Conservation (phyloP, 2,888 invertebrate genomes). For the Scaptomyza reducta region DNA sequence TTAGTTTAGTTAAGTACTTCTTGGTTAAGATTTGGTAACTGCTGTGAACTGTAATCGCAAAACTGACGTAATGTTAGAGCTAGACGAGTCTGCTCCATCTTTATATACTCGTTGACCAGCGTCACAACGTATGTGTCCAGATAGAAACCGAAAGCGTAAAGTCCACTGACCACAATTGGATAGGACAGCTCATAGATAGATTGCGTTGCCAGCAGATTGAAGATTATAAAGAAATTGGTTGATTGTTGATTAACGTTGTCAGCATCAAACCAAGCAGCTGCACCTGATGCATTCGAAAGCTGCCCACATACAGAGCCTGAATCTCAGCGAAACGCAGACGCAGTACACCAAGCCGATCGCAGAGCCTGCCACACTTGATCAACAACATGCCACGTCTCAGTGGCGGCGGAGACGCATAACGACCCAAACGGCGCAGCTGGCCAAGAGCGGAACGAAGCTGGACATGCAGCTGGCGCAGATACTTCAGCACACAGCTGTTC, state of each 20-base stretch:
- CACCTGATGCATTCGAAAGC: conserved; percentile 73
- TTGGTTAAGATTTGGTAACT: conserved; percentile 53
- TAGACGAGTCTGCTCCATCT: conserved; percentile 53
- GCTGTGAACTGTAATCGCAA: conserved; percentile 39
- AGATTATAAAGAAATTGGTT: conserved; percentile 74
- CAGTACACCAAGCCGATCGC: conserved; percentile 58
- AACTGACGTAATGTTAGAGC: conserved; percentile 60
- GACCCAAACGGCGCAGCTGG: conserved; percentile 29
- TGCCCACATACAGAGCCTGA: conserved; percentile 50
- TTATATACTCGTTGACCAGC: conserved; percentile 71
- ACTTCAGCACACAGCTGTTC: conserved; percentile 66
- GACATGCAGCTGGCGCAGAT: conserved; percentile 63
- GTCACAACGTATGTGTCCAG: conserved; percentile 74
- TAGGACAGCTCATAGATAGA: conserved; percentile 45
- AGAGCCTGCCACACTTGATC: conserved; percentile 47
- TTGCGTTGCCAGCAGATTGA: conserved; percentile 68
- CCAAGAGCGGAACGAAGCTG: conserved; percentile 43
- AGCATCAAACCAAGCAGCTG: conserved; percentile 75
- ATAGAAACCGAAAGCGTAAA: conserved; percentile 73
- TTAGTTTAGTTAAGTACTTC: conserved; percentile 44
- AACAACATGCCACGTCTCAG: conserved; percentile 37
- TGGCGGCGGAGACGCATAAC: not conserved
- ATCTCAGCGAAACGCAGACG: conserved; percentile 48
- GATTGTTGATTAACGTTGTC: conserved; percentile 73
- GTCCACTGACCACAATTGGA: conserved; percentile 57